Evolutionary conservation across 2,797 vertebrate genomes (phyloP).

Genomic region (Onychomys torridus): DNA sequence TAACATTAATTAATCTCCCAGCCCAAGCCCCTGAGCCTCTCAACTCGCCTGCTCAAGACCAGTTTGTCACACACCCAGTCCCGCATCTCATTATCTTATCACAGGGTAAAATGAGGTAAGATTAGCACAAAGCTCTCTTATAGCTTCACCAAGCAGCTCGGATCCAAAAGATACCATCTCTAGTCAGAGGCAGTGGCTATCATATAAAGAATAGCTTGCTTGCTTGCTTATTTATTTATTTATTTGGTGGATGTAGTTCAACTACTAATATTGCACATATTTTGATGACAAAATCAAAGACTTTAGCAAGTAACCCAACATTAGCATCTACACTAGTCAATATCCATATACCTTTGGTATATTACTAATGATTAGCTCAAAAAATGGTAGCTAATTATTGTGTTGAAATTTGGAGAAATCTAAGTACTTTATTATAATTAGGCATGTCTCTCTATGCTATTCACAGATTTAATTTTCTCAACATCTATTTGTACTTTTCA

Average conservation of each 20-base stretch:
- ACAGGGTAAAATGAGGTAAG: conserved; percentile 51
- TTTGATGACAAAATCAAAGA: background rate
- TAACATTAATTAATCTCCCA: conserved; percentile 90
- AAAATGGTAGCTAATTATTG: background rate
- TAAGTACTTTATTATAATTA: background rate
- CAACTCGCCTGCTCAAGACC: conserved; percentile 78
- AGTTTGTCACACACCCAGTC: conserved; percentile 85
- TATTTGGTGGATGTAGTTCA: background rate
- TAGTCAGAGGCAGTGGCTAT: background rate
- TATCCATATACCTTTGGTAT: background rate
- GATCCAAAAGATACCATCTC: background rate
- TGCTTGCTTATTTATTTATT: background rate
- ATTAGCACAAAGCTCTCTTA: conserved; percentile 50
- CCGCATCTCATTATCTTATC: conserved; percentile 86
- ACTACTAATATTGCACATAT: background rate
- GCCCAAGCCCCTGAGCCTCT: conserved; percentile 84
- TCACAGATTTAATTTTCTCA: background rate
- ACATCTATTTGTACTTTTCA: background rate
- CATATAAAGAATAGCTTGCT: background rate
- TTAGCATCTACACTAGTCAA: background rate
- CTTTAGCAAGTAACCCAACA: background rate
- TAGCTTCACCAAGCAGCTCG: conserved; percentile 43
- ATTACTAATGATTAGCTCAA: background rate
- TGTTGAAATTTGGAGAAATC: conserved; percentile 9
- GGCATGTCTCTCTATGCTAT: background rate